Evolutionary conservation across 2,888 invertebrate genomes (phyloP).

Genomic region (Tipula lateralis): DNA sequence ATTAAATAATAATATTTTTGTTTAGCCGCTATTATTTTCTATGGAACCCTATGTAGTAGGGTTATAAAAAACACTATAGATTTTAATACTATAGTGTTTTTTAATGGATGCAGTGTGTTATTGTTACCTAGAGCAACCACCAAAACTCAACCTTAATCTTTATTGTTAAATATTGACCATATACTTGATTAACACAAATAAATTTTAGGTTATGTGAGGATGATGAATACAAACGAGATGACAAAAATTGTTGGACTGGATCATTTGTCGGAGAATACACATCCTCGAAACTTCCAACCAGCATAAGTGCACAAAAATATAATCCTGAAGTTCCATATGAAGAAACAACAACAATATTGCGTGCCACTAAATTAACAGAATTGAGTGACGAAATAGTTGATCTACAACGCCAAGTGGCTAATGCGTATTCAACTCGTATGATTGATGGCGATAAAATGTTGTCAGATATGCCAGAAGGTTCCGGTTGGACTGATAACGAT

Average conservation of each 20-base stretch:
- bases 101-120: too few species aligned
- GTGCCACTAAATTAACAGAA: conserved; percentile 44
- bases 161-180: too few species aligned
- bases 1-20: too few species aligned
- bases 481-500: conserved; percentile 39
- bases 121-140: too few species aligned
- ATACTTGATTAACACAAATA: too few species aligned
- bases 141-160: too few species aligned
- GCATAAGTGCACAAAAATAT: conserved; percentile 46
- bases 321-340: conserved; percentile 49
- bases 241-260: conserved; percentile 49
- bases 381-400: conserved; percentile 47
- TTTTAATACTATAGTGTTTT: too few species aligned
- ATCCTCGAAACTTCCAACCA: conserved; percentile 45
- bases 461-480: conserved; percentile 50
- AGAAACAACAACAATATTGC: conserved; percentile 38
- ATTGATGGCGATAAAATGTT: conserved; percentile 39
- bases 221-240: conserved; percentile 44
- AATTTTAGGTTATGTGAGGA: conserved; percentile 45
- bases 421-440: conserved; percentile 36
- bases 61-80: too few species aligned
- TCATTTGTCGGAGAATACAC: conserved; percentile 47
- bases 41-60: too few species aligned
- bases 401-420: conserved; percentile 46
- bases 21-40: too few species aligned